A percentile compares a stretch with the other conserved stretches of the same genome.
phyloP scores from a whole-genome alignment of 2,113 vertebrate species.

The Abramis brama region DNA sequence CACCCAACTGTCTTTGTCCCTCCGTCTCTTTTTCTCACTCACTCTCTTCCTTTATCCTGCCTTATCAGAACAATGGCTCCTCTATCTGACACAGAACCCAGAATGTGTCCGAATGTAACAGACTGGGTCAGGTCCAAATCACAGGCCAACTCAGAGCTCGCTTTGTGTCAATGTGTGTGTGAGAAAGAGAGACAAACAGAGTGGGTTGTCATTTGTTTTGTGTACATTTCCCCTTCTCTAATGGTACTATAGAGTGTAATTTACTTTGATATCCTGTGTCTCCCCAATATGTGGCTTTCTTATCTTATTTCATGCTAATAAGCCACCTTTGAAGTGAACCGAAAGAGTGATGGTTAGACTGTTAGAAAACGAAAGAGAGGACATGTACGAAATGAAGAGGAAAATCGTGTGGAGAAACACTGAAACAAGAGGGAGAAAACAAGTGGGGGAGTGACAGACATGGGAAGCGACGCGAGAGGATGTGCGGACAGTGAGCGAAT shows the following conservation, averaged over 20 bases:
- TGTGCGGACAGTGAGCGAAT: slow-evolving; percentile 20
- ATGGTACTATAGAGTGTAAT: slow-evolving; percentile 1
- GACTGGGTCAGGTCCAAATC: slow-evolving; percentile 60
- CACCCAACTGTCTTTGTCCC: slow-evolving; percentile 51
- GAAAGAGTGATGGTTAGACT: background rate
- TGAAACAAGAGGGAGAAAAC: slow-evolving; percentile 8
- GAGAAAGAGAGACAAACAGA: background rate
- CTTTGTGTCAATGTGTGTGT: slow-evolving; percentile 64
- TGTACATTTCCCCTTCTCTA: background rate
- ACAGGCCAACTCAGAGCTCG: slow-evolving; percentile 66
- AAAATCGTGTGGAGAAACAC: background rate
- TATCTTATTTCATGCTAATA: slow-evolving; percentile 7
- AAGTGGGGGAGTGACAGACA: slow-evolving; percentile 43
- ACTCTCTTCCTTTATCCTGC: slow-evolving; percentile 56
- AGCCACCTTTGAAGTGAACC: slow-evolving; percentile 13
- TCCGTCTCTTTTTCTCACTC: slow-evolving; percentile 14
- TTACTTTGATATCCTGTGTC: background rate
- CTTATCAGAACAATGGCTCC: slow-evolving; percentile 76
- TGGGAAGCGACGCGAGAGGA: slow-evolving; percentile 25
- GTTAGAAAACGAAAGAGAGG: background rate
- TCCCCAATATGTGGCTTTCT: background rate
- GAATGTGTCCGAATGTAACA: slow-evolving; percentile 80
- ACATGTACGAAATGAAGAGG: background rate
- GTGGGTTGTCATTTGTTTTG: slow-evolving; percentile 14
- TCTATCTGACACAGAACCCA: slow-evolving; percentile 73